Evolutionary conservation across 2,113 vertebrate genomes (phyloP), one percentile per base, ranked within the genome.

Genomic region (Sceloporus tristichus): DNA sequence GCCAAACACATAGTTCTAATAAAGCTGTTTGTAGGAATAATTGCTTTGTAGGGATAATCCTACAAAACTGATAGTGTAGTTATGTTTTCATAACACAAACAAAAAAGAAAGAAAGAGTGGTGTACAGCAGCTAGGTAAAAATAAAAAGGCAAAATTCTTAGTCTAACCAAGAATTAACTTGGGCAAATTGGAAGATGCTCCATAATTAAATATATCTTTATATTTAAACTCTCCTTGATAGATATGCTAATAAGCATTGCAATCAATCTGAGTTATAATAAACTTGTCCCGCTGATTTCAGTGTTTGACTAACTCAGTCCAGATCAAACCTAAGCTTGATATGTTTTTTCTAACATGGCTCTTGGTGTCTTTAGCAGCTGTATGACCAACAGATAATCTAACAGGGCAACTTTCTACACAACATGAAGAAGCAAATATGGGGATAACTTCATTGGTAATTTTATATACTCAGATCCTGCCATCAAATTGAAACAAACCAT

Each of bases 251-350:
- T 73, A 73, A 84, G n/a, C 10, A 40, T 84, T 84, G n/a, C 29
- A 53, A 23, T 48, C 53, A 40, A 53, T 38, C 23, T 59, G n/a
- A n/a, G 29, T 54, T 48, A 73, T 73, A 48, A 73, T 42, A 73
- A 73, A 84, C 48, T 27, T 74, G 70, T 27, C 42, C 83, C n/a
- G 56, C 14, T 84, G 19, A 74, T 84, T 84, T 56, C 73, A 84
- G 14, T 25, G 56, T 70, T 21, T 8, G 9, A 38, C 38, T 82
- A 27, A 68, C 81, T 53, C 38, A 70, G 42, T 83, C 23, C 48
- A 40, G 23, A 70, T 53, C 40, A 40, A 68, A 83, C 13, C 81
- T 34, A 56, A 53, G 71, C 8, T 48, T 83, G 65, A 29, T 38
- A 53, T 25, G 9, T 42, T 54, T 66, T 34, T 85, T 53, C 25